Percentiles rank a stretch among this genome's conserved stretches.
phyloP scores from a whole-genome alignment of 1,140 invertebrate genomes.

The Drosophila lacertosa region DNA sequence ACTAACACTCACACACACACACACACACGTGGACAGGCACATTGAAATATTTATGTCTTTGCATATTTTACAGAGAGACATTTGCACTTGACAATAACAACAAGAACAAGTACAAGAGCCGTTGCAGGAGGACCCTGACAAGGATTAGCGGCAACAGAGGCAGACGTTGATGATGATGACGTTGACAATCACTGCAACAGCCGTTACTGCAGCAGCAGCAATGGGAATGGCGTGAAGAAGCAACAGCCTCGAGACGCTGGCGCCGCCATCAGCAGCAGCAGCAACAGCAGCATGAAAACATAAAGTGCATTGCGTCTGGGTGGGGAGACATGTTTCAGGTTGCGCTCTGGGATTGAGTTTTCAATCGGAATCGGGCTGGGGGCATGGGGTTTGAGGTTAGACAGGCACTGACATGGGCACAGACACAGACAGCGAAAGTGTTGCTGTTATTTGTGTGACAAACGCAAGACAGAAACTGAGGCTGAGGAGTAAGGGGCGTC shows the following conservation, averaged over 20 bases:
- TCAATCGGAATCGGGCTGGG: conserved; percentile 17
- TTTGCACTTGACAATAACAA: conserved; percentile 77
- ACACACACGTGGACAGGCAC: conserved; percentile 25
- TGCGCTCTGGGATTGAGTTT: conserved; percentile 40
- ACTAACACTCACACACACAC: background rate
- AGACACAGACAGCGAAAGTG: conserved; percentile 46
- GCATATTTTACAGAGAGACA: conserved; percentile 76
- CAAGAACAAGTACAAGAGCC: conserved; percentile 61
- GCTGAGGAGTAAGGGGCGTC: conserved; percentile 2
- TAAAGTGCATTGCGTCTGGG: conserved; percentile 76
- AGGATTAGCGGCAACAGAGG: conserved; percentile 63
- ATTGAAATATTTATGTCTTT: conserved; percentile 80
- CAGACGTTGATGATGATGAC: conserved; percentile 56
- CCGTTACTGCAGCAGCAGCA: conserved; percentile 25
- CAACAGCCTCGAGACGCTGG: conserved; percentile 46
- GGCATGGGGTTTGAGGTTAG: conserved; percentile 3
- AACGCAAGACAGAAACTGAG: conserved; percentile 45
- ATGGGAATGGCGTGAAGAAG: background rate
- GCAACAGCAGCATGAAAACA: conserved; percentile 63
- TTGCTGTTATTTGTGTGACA: conserved; percentile 63
- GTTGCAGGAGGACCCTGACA: conserved; percentile 51
- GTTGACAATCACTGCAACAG: conserved; percentile 65
- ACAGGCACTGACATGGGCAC: conserved; percentile 21
- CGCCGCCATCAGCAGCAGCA: conserved; percentile 56
- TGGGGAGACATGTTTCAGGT: conserved; percentile 48